These are phyloP conservation scores for Synergus itoensis DNA, from an alignment of 2,888 invertebrate genomes.

Conservation along the genomic window DNA sequence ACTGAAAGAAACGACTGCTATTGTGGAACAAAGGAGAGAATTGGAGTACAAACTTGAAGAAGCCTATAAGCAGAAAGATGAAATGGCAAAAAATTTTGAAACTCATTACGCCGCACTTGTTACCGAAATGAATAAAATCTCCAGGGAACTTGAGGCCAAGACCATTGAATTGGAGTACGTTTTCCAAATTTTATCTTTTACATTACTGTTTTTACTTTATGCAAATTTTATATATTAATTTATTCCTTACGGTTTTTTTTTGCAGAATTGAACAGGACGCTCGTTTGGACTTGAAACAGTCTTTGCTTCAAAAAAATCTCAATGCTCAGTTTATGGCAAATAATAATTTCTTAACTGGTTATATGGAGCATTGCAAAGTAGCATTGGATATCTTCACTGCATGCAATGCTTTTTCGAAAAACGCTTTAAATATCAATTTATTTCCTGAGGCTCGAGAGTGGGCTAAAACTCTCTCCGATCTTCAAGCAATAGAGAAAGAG, in stretches of 20 bases:
- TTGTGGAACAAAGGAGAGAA: slow-evolving; percentile 33
- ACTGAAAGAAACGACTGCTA: slow-evolving; percentile 20
- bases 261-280: slow-evolving; percentile 43
- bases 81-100: slow-evolving; percentile 25
- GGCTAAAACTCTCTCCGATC: background rate
- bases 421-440: slow-evolving; percentile 13
- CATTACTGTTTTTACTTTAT: slow-evolving; percentile 1
- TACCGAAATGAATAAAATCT: slow-evolving; percentile 43
- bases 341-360: slow-evolving; percentile 39
- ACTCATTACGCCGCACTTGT: background rate
- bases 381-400: slow-evolving; percentile 40
- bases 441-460: slow-evolving; percentile 43
- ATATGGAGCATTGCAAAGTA: slow-evolving; percentile 40
- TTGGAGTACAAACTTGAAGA: slow-evolving; percentile 37
- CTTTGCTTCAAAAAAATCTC: slow-evolving; percentile 41
- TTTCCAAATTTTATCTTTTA: background rate
- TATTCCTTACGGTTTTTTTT: background rate
- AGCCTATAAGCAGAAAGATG: background rate
- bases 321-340: slow-evolving; percentile 42
- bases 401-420: slow-evolving; percentile 44
- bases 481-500: background rate
- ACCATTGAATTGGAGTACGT: slow-evolving; percentile 46
- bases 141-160: slow-evolving; percentile 40
- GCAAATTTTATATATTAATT: background rate
- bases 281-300: slow-evolving; percentile 38